These are phyloP conservation scores for Phaethornis superciliosus DNA, from an alignment of 2,113 vertebrate genomes.

Conservation along the genomic window DNA sequence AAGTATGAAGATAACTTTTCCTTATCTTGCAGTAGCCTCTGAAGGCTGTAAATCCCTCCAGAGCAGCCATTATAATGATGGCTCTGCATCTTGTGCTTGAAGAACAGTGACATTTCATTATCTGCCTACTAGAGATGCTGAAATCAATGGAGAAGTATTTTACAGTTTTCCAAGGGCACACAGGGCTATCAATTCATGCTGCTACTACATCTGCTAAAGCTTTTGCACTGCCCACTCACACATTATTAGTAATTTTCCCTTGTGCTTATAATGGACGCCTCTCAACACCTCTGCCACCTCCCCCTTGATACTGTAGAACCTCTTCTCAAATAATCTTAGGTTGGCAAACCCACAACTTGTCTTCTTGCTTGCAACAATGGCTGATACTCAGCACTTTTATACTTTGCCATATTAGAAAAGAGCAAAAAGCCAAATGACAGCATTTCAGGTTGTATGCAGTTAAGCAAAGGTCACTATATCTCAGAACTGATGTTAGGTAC, in stretches of 20 bases:
- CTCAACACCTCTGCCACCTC: background rate
- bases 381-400: background rate
- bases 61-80: background rate
- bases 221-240: background rate
- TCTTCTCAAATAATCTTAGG: background rate
- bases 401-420: background rate
- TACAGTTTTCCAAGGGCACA: constrained; percentile 5
- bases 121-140: background rate
- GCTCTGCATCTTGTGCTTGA: background rate
- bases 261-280: background rate
- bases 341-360: background rate
- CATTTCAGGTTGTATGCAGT: background rate
- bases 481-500: background rate
- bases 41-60: constrained; percentile 5
- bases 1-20: background rate
- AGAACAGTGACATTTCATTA: constrained; percentile 36
- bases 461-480: background rate
- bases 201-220: constrained; percentile 32
- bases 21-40: background rate
- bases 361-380: background rate
- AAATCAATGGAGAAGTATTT: constrained; percentile 26
- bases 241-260: background rate
- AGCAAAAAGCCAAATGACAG: constrained; percentile 1
- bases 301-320: background rate
- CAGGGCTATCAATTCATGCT: background rate